These are phyloP conservation scores for Oligia strigilis DNA, from an alignment of 2,888 invertebrate genomes.

Conservation along the genomic window DNA sequence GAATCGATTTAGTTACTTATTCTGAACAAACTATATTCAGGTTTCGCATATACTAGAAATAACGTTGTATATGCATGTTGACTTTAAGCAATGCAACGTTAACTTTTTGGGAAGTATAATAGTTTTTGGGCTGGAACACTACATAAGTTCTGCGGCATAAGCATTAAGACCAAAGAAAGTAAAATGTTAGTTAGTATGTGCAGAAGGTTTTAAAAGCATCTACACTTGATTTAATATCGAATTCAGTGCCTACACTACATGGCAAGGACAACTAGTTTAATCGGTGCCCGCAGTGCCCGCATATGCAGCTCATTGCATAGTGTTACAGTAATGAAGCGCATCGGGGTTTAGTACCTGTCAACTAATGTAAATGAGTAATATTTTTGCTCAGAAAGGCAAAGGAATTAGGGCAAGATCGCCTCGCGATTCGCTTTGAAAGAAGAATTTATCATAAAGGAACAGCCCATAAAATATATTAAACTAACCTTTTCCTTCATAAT, in stretches of 20 bases:
- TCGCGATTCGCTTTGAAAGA: background rate
- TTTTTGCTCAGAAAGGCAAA: background rate
- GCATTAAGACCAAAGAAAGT: background rate
- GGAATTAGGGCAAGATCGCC: background rate
- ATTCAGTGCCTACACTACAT: conserved; percentile 11
- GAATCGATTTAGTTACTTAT: no score
- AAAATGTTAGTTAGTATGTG: background rate
- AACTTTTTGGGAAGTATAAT: background rate
- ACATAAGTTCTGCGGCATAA: background rate
- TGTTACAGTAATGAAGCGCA: conserved; percentile 27
- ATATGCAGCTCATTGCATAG: conserved; percentile 49
- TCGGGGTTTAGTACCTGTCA: conserved; percentile 1
- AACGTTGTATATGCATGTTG: background rate
- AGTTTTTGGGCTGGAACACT: background rate
- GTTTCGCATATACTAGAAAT: no score
- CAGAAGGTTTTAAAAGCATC: background rate
- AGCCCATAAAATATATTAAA: conserved; percentile 6
- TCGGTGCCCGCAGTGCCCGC: conserved; percentile 35
- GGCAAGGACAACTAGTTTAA: conserved; percentile 41
- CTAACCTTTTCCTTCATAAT: background rate
- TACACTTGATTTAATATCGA: conserved; percentile 25
- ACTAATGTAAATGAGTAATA: background rate
- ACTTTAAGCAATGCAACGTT: background rate
- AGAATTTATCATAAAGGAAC: background rate
- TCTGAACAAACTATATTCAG: no score